These are phyloP conservation scores for Istiophorus platypterus DNA, from an alignment of 2,113 vertebrate species.

Conservation along the genomic window DNA sequence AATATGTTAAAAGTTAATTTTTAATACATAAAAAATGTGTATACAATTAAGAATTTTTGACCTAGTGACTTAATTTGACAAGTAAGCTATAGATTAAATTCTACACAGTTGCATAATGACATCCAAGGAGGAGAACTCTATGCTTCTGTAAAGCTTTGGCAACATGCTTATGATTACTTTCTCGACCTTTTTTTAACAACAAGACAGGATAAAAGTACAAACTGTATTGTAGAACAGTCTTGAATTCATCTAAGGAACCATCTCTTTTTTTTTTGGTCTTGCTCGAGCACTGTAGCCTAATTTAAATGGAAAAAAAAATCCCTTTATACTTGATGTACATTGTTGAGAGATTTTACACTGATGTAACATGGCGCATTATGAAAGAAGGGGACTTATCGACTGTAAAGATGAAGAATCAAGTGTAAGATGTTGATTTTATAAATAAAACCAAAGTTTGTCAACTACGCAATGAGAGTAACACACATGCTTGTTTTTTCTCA, in stretches of 20 bases:
- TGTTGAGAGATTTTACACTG: conserved; percentile 3
- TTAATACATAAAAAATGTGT: not conserved
- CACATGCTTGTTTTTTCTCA: not conserved
- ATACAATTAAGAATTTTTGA: not conserved
- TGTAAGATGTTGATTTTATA: conserved; percentile 14
- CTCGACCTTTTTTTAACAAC: not conserved
- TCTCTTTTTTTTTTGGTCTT: not conserved
- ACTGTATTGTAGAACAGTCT: not conserved
- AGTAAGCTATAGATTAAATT: not conserved
- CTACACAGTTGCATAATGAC: not conserved
- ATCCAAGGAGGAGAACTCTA: not conserved
- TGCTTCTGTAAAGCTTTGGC: not conserved
- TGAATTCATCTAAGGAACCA: not conserved
- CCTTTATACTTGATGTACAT: not conserved
- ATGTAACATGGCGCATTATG: not conserved
- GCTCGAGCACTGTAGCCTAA: not conserved
- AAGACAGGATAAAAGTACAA: not conserved
- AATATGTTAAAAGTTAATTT: not conserved
- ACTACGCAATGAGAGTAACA: not conserved
- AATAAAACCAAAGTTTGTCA: conserved; percentile 36
- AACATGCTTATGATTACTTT: not conserved
- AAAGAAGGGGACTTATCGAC: not conserved
- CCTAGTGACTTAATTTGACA: not conserved
- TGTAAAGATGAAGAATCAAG: not conserved
- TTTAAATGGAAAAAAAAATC: not conserved